These are phyloP conservation scores for Drosophila ficusphila DNA, from an alignment of 1,140 invertebrate species.

Conservation along the genomic window DNA sequence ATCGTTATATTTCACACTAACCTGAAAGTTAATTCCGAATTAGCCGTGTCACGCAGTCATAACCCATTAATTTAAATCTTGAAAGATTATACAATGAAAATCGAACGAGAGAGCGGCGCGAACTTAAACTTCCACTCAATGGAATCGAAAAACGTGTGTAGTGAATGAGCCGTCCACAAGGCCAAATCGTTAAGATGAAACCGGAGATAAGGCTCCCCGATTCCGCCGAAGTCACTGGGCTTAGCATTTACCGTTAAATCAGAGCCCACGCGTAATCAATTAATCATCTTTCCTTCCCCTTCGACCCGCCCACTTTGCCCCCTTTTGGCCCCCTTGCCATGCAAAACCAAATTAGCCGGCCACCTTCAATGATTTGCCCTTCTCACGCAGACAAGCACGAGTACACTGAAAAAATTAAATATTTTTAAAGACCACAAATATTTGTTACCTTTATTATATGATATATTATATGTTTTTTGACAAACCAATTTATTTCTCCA, in stretches of 20 bases:
- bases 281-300: constrained; percentile 40
- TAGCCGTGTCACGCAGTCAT: too few species aligned
- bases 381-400: neutral
- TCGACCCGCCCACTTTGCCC: too few species aligned
- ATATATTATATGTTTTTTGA: too few species aligned
- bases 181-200: constrained; percentile 42
- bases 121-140: constrained; percentile 27
- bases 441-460: too few species aligned
- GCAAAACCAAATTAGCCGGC: constrained; percentile 35
- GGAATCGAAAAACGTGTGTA: constrained; percentile 13
- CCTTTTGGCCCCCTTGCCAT: neutral
- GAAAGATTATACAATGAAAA: neutral
- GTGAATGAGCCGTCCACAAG: constrained; percentile 6
- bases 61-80: neutral
- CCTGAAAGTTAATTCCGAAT: too few species aligned
- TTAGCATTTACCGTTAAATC: constrained; percentile 23
- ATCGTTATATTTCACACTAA: too few species aligned
- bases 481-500: too few species aligned
- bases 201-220: constrained; percentile 9
- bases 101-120: too few species aligned
- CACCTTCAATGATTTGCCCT: constrained; percentile 31
- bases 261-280: constrained; percentile 58
- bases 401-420: neutral
- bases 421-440: too few species aligned
- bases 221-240: neutral